phyloP scores from a whole-genome alignment of 2,797 vertebrate species.

The Petrocephalus schoutedeni region DNA sequence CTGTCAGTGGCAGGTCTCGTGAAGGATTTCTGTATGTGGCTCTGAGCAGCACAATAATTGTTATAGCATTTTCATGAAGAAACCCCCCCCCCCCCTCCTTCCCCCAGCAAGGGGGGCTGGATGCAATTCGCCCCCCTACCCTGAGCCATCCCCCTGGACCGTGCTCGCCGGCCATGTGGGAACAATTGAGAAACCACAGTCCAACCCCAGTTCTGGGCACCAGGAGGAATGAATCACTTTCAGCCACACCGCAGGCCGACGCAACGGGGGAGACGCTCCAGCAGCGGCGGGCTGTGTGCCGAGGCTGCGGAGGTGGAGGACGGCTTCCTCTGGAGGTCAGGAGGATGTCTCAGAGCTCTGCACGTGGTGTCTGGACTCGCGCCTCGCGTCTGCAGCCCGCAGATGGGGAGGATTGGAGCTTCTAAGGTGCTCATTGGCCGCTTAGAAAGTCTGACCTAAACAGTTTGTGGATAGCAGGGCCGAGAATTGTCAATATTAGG shows the following conservation, averaged over 20 bases:
- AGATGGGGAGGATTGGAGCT: background rate
- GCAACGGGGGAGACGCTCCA: constrained; percentile 47
- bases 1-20: background rate
- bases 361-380: background rate
- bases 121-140: constrained; percentile 39
- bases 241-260: constrained; percentile 51
- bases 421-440: background rate
- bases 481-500: background rate
- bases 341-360: background rate
- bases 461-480: background rate
- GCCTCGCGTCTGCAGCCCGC: background rate
- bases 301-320: constrained; percentile 34
- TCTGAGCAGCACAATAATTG: background rate
- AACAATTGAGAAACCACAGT: constrained; percentile 60
- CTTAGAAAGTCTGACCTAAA: background rate
- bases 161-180: constrained; percentile 57
- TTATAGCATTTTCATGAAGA: constrained; percentile 31
- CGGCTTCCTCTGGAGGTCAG: background rate
- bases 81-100: background rate
- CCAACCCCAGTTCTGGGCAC: constrained; percentile 47
- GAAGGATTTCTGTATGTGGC: background rate
- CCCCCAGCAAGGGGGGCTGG: constrained; percentile 34
- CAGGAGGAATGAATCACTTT: constrained; percentile 54
- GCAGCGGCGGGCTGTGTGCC: constrained; percentile 28
- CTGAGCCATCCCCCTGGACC: constrained; percentile 42